These are phyloP conservation scores for Drosophila subquinaria DNA, from an alignment of 2,888 invertebrate species.

Conservation along the genomic window DNA sequence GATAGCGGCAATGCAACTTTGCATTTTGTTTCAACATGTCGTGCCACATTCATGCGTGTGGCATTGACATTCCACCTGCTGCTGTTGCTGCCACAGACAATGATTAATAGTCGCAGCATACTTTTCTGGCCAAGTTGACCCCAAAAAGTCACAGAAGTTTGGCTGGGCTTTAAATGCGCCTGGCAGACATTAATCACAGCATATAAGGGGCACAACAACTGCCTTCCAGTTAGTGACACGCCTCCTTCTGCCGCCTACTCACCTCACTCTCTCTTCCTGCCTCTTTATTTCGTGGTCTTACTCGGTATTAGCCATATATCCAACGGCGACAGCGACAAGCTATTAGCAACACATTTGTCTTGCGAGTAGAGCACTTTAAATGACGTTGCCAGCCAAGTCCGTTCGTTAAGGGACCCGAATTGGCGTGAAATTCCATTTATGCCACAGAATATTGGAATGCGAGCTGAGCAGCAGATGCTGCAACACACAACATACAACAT, in stretches of 20 bases:
- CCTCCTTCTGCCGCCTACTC: slow-evolving; percentile 4
- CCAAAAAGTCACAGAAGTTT: slow-evolving; percentile 66
- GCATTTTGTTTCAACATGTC: neutral
- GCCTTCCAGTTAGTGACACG: slow-evolving; percentile 28
- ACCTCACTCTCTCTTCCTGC: neutral
- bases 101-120: slow-evolving; percentile 69
- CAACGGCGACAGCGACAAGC: slow-evolving; percentile 69
- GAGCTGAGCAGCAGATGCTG: slow-evolving; percentile 35
- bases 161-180: slow-evolving; percentile 58
- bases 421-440: slow-evolving; percentile 70
- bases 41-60: slow-evolving; percentile 7
- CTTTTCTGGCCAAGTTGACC: slow-evolving; percentile 49
- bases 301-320: slow-evolving; percentile 26
- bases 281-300: neutral
- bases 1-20: neutral
- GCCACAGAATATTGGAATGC: slow-evolving; percentile 62
- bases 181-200: slow-evolving; percentile 69
- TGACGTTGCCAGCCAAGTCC: slow-evolving; percentile 41
- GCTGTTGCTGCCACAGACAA: slow-evolving; percentile 44
- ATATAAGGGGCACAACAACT: slow-evolving; percentile 36
- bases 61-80: slow-evolving; percentile 24
- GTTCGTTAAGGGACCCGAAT: slow-evolving; percentile 25
- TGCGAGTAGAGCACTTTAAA: slow-evolving; percentile 47
- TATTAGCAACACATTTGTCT: slow-evolving; percentile 81
- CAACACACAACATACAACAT: neutral